phyloP scores from a whole-genome alignment of 1,140 invertebrate genomes.

The Eumeta japonica region DNA sequence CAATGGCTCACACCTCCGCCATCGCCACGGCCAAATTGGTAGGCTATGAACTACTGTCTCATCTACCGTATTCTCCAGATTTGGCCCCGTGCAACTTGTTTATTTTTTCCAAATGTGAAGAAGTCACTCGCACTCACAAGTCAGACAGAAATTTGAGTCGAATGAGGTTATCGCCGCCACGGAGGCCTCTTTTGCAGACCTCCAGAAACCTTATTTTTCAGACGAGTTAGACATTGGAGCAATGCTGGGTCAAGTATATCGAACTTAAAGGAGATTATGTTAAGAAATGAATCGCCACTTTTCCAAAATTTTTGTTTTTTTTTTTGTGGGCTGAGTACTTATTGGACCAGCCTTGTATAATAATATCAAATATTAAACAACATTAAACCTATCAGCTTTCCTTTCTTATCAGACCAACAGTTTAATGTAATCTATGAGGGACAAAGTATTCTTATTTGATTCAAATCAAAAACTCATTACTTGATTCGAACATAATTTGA shows the following conservation, averaged over 20 bases:
- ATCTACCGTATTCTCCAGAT: slow-evolving; percentile 25
- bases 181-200: slow-evolving; percentile 16
- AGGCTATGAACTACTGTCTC: slow-evolving; percentile 20
- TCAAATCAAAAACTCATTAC: too few species aligned
- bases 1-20: slow-evolving; percentile 20
- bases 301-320: slow-evolving; percentile 14
- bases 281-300: slow-evolving; percentile 15
- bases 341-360: too few species aligned
- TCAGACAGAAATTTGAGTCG: slow-evolving; percentile 20
- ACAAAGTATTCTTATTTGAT: too few species aligned
- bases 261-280: slow-evolving; percentile 19
- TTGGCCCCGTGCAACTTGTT: slow-evolving; percentile 18
- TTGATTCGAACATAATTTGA: too few species aligned
- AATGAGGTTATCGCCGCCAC: slow-evolving; percentile 20
- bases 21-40: slow-evolving; percentile 16
- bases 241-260: slow-evolving; percentile 36
- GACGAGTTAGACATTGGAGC: slow-evolving; percentile 32
- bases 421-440: too few species aligned
- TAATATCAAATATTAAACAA: too few species aligned
- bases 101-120: slow-evolving; percentile 18
- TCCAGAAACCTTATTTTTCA: slow-evolving; percentile 30
- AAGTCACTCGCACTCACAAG: slow-evolving; percentile 19
- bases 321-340: too few species aligned
- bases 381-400: too few species aligned
- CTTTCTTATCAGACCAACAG: too few species aligned